These are phyloP conservation scores for Campodea augens DNA, from an alignment of 1,140 invertebrate genomes.

Conservation along the genomic window DNA sequence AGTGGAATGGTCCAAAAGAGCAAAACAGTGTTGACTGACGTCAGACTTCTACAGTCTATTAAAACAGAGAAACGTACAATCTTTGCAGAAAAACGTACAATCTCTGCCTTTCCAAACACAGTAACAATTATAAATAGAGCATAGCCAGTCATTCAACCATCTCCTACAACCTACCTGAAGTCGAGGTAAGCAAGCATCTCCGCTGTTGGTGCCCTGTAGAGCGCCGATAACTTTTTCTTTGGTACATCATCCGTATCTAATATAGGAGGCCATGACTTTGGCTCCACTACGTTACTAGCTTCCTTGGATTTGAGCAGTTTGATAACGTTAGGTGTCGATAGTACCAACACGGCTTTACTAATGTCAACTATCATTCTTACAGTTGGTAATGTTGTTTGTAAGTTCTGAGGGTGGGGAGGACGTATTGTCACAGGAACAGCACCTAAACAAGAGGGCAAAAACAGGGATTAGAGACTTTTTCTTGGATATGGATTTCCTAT, in stretches of 20 bases:
- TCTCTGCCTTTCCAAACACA: too few relatives aligned
- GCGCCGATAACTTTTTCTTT: constrained; percentile 74
- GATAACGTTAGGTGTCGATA: constrained; percentile 85
- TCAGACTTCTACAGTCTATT: too few relatives aligned
- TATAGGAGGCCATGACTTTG: constrained; percentile 89
- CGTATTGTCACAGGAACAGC: constrained; percentile 95
- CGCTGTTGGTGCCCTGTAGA: constrained; percentile 77
- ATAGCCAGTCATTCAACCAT: too few relatives aligned
- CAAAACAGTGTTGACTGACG: too few relatives aligned
- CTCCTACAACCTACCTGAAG: constrained; percentile 34
- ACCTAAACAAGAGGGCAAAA: constrained; percentile 84
- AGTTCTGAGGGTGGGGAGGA: constrained; percentile 93
- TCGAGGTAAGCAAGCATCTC: constrained; percentile 95
- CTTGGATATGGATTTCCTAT: constrained; percentile 92
- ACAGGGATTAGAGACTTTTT: constrained; percentile 78
- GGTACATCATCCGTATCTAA: constrained; percentile 96
- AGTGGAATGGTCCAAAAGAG: too few relatives aligned
- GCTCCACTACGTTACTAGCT: constrained; percentile 83
- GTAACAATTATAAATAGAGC: too few relatives aligned
- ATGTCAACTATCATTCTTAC: constrained; percentile 92
- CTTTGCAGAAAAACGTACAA: too few relatives aligned
- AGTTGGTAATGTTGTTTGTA: constrained; percentile 91
- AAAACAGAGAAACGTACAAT: too few relatives aligned
- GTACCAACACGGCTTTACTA: constrained; percentile 89
- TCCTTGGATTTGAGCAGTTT: constrained; percentile 95